Evolutionary conservation across 23 tunicate species (phyloP), one percentile per base, ranked within the genome.

Genomic region (Ascidia mentula): DNA sequence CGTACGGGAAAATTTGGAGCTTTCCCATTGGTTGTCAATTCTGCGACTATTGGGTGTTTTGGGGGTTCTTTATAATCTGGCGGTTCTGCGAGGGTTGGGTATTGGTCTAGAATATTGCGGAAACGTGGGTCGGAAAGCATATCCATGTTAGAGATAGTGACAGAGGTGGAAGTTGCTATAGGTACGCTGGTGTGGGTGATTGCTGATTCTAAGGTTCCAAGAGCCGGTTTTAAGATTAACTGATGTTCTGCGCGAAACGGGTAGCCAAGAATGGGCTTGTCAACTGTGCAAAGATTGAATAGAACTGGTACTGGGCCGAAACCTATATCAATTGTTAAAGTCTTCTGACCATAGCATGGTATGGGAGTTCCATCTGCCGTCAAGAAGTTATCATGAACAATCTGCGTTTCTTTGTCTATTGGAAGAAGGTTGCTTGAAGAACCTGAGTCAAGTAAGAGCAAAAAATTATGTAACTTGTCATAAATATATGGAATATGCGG

Each of bases 241-340:
- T 42, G 26, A 9, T 32, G 18, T 24, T 75, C 36, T 0, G 1
- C 22, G 6, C 38, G 79, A 75, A 75, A 75, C 59, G 38, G 18
- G 60, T 8, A 39, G 3, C 79, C 79, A 6, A 75, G 59, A 17
- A 75, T 75, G 18, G 79, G 61, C 26, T 12, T 37, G 6, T 75
- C 9, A 22, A 71, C 30, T 5, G 30, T 36, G 35, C 38, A 34
- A 31, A 71, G n/a, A 18, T 34, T 9, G 38, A 71, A 71, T 71
- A 31, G 30, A 1, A n/a, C 18, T 34, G 34, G 35, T 31, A 34
- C 32, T 31, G 30, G 18, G 6, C 38, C 75, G 34, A 34, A 36
- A 12, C 75, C 75, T 4, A 71, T 6, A 18, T 71, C 75, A 4
- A 71, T 6, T 9, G 37, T 71, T 2, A 71, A 18, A 20, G 13